Evolutionary conservation across 2,888 invertebrate genomes (phyloP), one percentile per base, ranked within the genome.

Genomic region (Coelinius sp.): DNA sequence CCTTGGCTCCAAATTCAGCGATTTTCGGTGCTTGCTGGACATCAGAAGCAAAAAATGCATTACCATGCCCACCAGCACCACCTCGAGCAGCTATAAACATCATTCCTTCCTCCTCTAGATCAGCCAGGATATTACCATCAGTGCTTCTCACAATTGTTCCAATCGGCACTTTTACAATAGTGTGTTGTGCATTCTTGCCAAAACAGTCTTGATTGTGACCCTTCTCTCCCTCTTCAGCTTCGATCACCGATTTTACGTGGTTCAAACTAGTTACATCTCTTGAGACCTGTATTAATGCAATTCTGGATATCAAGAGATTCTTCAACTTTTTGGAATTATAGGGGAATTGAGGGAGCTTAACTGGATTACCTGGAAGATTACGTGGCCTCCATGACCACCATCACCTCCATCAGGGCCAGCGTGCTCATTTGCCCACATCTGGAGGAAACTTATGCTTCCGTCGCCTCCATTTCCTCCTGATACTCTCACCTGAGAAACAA

Each of bases 401-500:
- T 99, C 97, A 0, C 98, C 99, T 0, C 98, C 98, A 87, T 97
- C 96, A 0, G 98, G 98, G 0, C 98, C 98, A 0, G 96, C 99
- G 71, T 90, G 91, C 75, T 97, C 97, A 82, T 97, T 97, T 68
- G 91, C 90, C 91, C 93, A 96, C 7, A 93, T 89, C 74, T 93
- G 92, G 5, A 96, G 88, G 85, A 99, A 97, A 0, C 97, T 95
- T 69, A 97, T 92, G 78, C 93, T 93, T 0, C 99, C 99, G 89
- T 98, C 93, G 0, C 99, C 99, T 0, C 99, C 99, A 31, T 92
- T 93, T 0, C 99, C 99, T 0, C 93, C 99, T 0, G 90, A 84
- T 0, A 93, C 90, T 67, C 92, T 88, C 0, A 97, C 89, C 80
- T 90, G 68, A 68, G 56, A 63, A 71, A 49, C 68, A 17, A 27